phyloP scores from a whole-genome alignment of 2,888 invertebrate genomes.

The Eubasilissa splendida region DNA sequence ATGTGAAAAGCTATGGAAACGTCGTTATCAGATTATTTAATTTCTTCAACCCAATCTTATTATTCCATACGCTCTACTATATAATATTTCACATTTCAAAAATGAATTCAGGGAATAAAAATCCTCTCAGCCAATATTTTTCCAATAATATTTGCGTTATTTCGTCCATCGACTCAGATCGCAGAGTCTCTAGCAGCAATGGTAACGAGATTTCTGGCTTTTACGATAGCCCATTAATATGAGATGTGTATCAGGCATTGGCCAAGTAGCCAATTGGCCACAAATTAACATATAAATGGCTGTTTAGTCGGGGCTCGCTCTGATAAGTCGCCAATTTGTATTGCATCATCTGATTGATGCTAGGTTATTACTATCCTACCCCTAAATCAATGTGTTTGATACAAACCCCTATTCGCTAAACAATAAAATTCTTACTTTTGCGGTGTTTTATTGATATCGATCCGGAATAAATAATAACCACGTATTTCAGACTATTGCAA shows the following conservation, averaged over 20 bases:
- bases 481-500: too few relatives aligned
- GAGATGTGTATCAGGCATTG: slow-evolving; percentile 52
- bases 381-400: slow-evolving; percentile 4
- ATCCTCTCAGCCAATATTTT: slow-evolving; percentile 8
- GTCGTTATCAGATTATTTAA: too few relatives aligned
- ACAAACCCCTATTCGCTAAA: slow-evolving; percentile 42
- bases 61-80: too few relatives aligned
- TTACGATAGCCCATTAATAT: slow-evolving; percentile 58
- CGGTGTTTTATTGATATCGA: too few relatives aligned
- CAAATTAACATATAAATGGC: slow-evolving; percentile 59
- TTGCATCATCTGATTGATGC: slow-evolving; percentile 55
- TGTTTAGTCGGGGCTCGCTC: slow-evolving; percentile 39
- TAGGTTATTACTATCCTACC: slow-evolving; percentile 9
- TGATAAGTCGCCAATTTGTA: slow-evolving; percentile 51
- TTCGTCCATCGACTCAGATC: slow-evolving; percentile 3
- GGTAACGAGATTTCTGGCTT: slow-evolving; percentile 52
- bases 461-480: too few relatives aligned
- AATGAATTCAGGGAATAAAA: neutral
- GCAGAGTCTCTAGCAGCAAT: neutral
- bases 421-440: too few relatives aligned
- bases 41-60: too few relatives aligned
- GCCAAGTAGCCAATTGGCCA: slow-evolving; percentile 44
- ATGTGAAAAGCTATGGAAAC: too few relatives aligned
- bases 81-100: too few relatives aligned
- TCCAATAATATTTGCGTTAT: slow-evolving; percentile 49